phyloP scores from a whole-genome alignment of 2,113 vertebrate species.

The Psittacus erithacus region DNA sequence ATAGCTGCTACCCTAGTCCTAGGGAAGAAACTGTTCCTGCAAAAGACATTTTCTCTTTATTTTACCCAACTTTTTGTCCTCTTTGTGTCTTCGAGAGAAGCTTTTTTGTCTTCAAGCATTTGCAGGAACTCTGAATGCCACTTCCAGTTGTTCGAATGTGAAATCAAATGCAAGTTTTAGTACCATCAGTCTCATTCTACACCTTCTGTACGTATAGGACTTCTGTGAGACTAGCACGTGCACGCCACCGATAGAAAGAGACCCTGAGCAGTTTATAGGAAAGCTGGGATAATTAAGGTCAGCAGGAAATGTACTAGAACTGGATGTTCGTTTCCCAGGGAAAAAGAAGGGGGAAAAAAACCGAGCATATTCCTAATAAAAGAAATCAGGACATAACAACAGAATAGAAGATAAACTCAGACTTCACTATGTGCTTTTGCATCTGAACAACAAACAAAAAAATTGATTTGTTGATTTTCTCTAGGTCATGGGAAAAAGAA shows the following conservation, averaged over 20 bases:
- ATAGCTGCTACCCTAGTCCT: neutral
- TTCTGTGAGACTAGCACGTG: constrained; percentile 25
- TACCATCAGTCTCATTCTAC: neutral
- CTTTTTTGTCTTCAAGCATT: neutral
- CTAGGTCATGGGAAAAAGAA: constrained; percentile 41
- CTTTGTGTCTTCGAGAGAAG: neutral
- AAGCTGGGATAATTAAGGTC: constrained; percentile 40
- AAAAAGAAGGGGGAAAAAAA: neutral
- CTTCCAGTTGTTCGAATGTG: neutral
- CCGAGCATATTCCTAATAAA: neutral
- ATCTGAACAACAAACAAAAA: constrained; percentile 24
- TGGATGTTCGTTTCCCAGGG: constrained; percentile 46
- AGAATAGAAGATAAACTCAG: constrained; percentile 28
- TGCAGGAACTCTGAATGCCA: neutral
- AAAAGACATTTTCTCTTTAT: neutral
- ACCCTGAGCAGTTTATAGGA: neutral
- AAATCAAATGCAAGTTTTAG: neutral
- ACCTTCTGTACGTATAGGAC: neutral
- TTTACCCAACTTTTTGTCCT: neutral
- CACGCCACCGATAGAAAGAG: neutral
- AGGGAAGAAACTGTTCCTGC: neutral
- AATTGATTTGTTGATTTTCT: constrained; percentile 29
- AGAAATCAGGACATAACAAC: constrained; percentile 26
- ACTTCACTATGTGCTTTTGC: neutral
- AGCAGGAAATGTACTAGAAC: constrained; percentile 47